Evolutionary conservation across 2,888 invertebrate genomes (phyloP).

Genomic region (Archips crataeganus): DNA sequence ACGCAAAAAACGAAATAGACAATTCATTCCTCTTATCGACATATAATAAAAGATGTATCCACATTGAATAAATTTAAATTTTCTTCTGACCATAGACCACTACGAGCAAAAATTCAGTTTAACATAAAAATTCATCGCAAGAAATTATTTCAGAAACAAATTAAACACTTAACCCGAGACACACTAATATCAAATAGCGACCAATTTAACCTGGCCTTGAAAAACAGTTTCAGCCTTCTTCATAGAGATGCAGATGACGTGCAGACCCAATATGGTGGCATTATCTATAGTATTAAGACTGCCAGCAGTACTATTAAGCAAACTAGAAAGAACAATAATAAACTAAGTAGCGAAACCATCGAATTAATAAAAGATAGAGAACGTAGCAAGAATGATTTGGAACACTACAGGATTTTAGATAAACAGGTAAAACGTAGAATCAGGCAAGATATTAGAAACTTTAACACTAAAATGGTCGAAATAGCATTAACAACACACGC

Average conservation of each 20-base stretch:
- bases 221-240: too few relatives aligned
- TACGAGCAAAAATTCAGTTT: too few relatives aligned
- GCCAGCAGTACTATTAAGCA: background rate
- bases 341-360: conserved; percentile 4
- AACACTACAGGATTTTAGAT: background rate
- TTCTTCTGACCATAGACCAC: too few relatives aligned
- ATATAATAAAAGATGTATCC: too few relatives aligned
- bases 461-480: background rate
- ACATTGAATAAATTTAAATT: too few relatives aligned
- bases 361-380: conserved; percentile 1
- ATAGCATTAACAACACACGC: background rate
- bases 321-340: background rate
- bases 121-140: too few relatives aligned
- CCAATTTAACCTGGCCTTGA: too few relatives aligned
- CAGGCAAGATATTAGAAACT: background rate
- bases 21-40: too few relatives aligned
- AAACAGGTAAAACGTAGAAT: background rate
- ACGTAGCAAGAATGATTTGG: background rate
- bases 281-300: background rate
- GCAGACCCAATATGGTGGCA: background rate
- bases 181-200: too few relatives aligned
- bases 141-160: too few relatives aligned
- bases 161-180: too few relatives aligned
- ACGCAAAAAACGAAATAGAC: too few relatives aligned
- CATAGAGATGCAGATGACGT: background rate